These are phyloP conservation scores for Callorhinus ursinus DNA, from an alignment of 2,113 vertebrate species.

Conservation along the genomic window DNA sequence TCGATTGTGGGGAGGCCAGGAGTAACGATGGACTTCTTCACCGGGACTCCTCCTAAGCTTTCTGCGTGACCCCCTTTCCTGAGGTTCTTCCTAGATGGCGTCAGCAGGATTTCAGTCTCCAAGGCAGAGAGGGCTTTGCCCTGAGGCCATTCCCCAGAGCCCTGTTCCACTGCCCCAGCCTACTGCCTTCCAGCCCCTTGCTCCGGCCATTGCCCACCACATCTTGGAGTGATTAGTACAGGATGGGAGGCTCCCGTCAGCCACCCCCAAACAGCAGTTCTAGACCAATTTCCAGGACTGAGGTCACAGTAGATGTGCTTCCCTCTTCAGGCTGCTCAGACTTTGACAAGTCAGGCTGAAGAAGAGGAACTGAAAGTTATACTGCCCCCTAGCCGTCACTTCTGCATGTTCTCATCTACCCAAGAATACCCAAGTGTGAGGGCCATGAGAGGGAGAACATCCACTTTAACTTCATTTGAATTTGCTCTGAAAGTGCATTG, in stretches of 20 bases:
- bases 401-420: neutral
- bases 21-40: neutral
- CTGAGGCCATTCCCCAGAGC: neutral
- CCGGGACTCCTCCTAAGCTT: neutral
- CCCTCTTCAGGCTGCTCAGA: neutral
- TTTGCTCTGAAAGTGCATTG: neutral
- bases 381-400: neutral
- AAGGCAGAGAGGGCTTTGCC: neutral
- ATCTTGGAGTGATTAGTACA: neutral
- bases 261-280: neutral
- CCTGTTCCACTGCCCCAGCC: neutral
- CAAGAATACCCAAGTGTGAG: neutral
- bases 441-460: too few species aligned
- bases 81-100: neutral
- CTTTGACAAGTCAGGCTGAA: neutral
- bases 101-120: neutral
- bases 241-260: neutral
- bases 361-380: neutral
- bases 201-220: neutral
- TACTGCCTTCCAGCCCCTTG: rapidly evolving
- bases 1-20: neutral
- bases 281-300: neutral
- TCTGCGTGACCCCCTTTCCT: neutral
- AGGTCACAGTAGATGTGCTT: neutral
- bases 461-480: neutral